Percentiles rank a stretch among this genome's conserved stretches.
Conservation (phyloP, 2,113 vertebrate genomes). For the Paraplagusia blochii region DNA sequence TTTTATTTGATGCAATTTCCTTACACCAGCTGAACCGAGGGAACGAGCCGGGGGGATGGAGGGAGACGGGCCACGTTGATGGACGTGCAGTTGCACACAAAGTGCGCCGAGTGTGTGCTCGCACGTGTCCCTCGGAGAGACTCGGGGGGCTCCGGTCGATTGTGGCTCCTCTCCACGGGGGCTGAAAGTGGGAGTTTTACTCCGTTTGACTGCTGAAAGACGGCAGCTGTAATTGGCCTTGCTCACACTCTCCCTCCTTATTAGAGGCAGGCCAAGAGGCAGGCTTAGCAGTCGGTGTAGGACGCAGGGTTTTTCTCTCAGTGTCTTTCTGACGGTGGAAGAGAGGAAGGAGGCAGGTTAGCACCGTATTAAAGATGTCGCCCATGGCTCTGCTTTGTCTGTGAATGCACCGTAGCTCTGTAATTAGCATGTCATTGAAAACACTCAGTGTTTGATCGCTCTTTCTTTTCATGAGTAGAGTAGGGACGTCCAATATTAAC, state of each 20-base stretch:
- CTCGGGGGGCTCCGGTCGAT: slow-evolving; percentile 47
- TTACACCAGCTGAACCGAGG: slow-evolving; percentile 56
- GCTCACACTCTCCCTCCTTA: slow-evolving; percentile 52
- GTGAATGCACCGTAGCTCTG: slow-evolving; percentile 8
- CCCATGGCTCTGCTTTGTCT: slow-evolving; percentile 40
- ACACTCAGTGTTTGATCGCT: slow-evolving; percentile 20
- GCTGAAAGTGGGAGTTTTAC: slow-evolving; percentile 56
- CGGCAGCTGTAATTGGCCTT: slow-evolving; percentile 63
- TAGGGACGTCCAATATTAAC: too few relatives aligned
- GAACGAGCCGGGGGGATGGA: slow-evolving; percentile 43
- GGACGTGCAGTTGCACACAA: slow-evolving; percentile 43
- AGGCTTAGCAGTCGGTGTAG: slow-evolving; percentile 58
- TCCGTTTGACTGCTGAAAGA: slow-evolving; percentile 60
- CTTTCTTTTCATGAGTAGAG: too few relatives aligned
- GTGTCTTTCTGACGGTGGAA: slow-evolving; percentile 44
- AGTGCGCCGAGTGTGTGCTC: slow-evolving; percentile 23
- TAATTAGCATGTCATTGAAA: slow-evolving; percentile 68
- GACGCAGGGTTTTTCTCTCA: slow-evolving; percentile 32
- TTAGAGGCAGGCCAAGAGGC: slow-evolving; percentile 65
- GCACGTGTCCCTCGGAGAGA: slow-evolving; percentile 39
- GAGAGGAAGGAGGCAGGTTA: slow-evolving; percentile 50
- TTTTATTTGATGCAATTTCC: slow-evolving; percentile 76
- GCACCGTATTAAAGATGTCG: slow-evolving; percentile 49
- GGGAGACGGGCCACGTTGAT: slow-evolving; percentile 53
- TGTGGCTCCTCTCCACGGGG: slow-evolving; percentile 49